phyloP scores from a whole-genome alignment of 2,113 vertebrate genomes.

The Centrocercus urophasianus region DNA sequence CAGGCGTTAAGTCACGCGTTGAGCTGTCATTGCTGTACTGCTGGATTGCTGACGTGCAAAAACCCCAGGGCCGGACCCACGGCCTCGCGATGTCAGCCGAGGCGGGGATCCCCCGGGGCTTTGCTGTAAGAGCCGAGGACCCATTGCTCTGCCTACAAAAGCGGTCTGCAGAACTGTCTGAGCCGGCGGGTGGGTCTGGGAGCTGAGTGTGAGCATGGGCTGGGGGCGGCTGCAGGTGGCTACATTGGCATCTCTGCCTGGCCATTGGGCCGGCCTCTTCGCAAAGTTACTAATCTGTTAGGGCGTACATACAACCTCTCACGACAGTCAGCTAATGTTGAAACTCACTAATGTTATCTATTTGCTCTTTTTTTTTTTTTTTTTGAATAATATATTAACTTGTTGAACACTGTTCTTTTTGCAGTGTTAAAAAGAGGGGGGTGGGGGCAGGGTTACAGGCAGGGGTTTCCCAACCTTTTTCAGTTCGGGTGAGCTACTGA shows the following conservation, averaged over 20 bases:
- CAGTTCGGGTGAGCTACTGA: constrained; percentile 64
- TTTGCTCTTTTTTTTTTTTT: constrained; percentile 10
- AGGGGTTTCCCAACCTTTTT: constrained; percentile 44
- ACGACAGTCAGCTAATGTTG: constrained; percentile 34
- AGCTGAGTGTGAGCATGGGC: background rate
- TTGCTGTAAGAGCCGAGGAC: background rate
- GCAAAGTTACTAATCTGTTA: background rate
- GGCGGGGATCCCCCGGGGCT: background rate
- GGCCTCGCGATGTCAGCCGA: background rate
- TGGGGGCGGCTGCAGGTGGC: background rate
- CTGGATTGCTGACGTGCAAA: background rate
- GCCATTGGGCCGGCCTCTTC: background rate
- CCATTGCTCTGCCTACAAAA: background rate
- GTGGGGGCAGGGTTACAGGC: background rate
- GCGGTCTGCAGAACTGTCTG: background rate
- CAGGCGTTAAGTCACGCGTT: background rate
- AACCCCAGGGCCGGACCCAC: background rate
- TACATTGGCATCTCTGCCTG: background rate
- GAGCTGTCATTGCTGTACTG: constrained; percentile 15
- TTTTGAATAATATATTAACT: constrained; percentile 46
- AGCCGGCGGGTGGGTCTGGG: background rate
- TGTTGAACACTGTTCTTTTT: constrained; percentile 47
- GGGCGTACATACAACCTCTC: constrained; percentile 10
- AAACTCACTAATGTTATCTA: constrained; percentile 64
- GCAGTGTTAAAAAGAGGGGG: constrained; percentile 4